These are phyloP conservation scores for Gulo gulo DNA, from an alignment of 2,113 vertebrate genomes.

Conservation along the genomic window DNA sequence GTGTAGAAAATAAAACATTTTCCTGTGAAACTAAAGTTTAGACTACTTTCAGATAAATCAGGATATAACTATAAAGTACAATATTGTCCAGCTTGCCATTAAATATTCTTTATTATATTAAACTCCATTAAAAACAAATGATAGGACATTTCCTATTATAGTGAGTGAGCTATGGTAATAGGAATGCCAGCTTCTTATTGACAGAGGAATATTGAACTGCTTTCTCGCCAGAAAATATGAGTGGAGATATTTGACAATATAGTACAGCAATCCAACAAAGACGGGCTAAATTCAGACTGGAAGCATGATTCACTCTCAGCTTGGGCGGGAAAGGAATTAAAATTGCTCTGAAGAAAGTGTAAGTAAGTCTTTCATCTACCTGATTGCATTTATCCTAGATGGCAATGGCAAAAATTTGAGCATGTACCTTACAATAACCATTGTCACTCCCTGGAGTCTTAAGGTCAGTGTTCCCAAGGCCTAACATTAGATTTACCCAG, in stretches of 20 bases:
- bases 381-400: constrained; percentile 1
- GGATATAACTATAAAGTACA: constrained; percentile 24
- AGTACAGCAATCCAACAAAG: background rate
- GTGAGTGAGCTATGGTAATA: constrained; percentile 9
- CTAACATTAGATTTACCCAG: background rate
- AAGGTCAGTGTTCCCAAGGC: background rate
- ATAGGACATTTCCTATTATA: constrained; percentile 30
- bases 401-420: background rate
- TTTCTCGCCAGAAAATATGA: constrained; percentile 17
- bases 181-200: constrained; percentile 14
- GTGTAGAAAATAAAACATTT: constrained; percentile 41
- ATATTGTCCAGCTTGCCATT: background rate
- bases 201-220: background rate
- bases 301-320: constrained; percentile 7
- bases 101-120: constrained; percentile 46
- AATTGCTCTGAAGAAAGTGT: constrained; percentile 15
- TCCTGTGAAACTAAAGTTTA: constrained; percentile 5
- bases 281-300: background rate
- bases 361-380: background rate
- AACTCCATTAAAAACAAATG: constrained; percentile 43
- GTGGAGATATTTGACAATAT: background rate
- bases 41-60: constrained; percentile 3
- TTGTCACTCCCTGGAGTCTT: background rate
- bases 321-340: constrained; percentile 5
- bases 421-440: background rate